phyloP scores from a whole-genome alignment of 2,888 invertebrate species.

The Eilema griseolum region DNA sequence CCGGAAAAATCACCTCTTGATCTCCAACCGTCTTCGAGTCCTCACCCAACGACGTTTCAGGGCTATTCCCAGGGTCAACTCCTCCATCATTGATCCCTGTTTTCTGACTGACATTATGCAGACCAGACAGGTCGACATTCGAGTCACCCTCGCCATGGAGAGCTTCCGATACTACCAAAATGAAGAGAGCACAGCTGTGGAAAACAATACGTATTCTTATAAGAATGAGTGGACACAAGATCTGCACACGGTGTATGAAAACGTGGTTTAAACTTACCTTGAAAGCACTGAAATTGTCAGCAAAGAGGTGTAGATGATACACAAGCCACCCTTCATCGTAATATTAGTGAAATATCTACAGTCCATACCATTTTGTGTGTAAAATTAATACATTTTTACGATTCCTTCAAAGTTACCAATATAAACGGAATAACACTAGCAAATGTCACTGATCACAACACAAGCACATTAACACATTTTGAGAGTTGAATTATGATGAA shows the following conservation, averaged over 20 bases:
- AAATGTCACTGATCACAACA: slow-evolving; percentile 54
- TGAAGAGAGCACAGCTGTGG: slow-evolving; percentile 87
- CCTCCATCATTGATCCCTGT: slow-evolving; percentile 49
- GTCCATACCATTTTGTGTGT: slow-evolving; percentile 83
- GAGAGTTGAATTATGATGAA: slow-evolving; percentile 48
- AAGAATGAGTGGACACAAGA: slow-evolving; percentile 13
- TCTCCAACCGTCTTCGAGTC: slow-evolving; percentile 49
- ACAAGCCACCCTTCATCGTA: slow-evolving; percentile 89
- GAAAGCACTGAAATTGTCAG: slow-evolving; percentile 88
- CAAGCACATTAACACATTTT: slow-evolving; percentile 61
- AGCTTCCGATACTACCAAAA: slow-evolving; percentile 87
- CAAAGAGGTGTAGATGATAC: slow-evolving; percentile 87
- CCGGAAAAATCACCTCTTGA: slow-evolving; percentile 82
- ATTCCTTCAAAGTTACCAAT: slow-evolving; percentile 58
- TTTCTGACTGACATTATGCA: slow-evolving; percentile 80
- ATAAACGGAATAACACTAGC: slow-evolving; percentile 38
- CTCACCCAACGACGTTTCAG: slow-evolving; percentile 37
- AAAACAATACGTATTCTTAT: slow-evolving; percentile 36
- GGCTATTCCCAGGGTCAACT: slow-evolving; percentile 36
- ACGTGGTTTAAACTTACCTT: slow-evolving; percentile 73
- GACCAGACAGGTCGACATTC: slow-evolving; percentile 76
- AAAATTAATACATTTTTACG: slow-evolving; percentile 77
- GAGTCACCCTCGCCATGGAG: slow-evolving; percentile 71
- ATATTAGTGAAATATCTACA: slow-evolving; percentile 80
- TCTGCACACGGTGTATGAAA: slow-evolving; percentile 8